phyloP scores from a whole-genome alignment of 2,888 invertebrate genomes.

The Spodoptera exigua region DNA sequence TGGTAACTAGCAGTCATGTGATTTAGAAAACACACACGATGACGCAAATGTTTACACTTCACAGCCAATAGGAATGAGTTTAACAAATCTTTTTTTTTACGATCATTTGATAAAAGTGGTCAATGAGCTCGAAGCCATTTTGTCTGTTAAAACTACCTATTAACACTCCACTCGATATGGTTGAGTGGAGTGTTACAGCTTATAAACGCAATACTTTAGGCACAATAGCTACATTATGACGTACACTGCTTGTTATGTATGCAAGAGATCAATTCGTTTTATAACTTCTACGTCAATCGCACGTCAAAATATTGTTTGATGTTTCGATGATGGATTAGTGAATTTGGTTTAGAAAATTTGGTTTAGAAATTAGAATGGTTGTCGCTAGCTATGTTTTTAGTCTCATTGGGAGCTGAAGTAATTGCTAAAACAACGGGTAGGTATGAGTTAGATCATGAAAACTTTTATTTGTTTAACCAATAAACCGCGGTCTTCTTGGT shows the following conservation, averaged over 20 bases:
- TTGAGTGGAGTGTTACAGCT: neutral
- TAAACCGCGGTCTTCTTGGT: no score
- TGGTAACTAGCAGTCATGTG: no score
- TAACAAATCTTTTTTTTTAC: neutral
- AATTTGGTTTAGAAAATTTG: neutral
- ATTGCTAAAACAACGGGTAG: no score
- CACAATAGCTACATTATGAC: conserved; percentile 8
- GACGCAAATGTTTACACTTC: neutral
- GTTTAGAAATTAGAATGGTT: neutral
- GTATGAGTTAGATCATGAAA: no score
- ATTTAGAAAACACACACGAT: neutral
- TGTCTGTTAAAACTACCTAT: neutral
- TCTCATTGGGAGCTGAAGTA: no score
- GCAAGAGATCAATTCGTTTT: neutral
- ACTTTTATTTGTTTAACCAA: no score
- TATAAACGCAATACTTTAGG: neutral
- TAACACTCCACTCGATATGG: neutral
- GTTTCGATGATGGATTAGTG: neutral
- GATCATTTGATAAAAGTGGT: conserved; percentile 16
- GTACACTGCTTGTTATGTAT: conserved; percentile 7
- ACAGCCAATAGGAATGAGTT: neutral
- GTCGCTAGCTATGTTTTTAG: no score
- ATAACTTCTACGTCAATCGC: conserved; percentile 2
- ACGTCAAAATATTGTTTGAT: neutral
- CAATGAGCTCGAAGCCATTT: conserved; percentile 26